A percentile compares a stretch with the other conserved stretches of the same genome.
Conservation (phyloP, 2,888 invertebrate species). For the Allacma fusca region DNA sequence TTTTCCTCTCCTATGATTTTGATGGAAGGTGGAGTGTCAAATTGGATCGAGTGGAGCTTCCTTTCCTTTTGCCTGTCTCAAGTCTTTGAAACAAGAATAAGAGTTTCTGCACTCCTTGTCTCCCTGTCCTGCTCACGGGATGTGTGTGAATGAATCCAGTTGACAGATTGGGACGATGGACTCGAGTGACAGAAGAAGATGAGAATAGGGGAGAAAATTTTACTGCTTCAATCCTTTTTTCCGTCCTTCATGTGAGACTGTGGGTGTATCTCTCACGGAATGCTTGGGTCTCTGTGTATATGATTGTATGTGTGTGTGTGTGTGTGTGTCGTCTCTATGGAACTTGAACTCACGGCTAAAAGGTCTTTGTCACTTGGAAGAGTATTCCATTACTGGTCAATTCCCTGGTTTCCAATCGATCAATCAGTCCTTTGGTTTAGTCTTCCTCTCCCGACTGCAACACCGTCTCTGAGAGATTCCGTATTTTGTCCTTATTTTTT, state of each 20-base stretch:
- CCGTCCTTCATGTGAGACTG: too few relatives aligned
- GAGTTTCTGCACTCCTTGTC: background rate
- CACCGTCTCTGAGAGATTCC: background rate
- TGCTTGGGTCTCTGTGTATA: background rate
- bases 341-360: constrained; percentile 32
- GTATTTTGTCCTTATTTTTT: constrained; percentile 4
- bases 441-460: background rate
- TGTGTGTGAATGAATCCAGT: constrained; percentile 28
- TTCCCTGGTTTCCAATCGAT: constrained; percentile 61
- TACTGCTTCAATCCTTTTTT: constrained; percentile 38
- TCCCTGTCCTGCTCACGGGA: background rate
- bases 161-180: constrained; percentile 42
- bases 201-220: constrained; percentile 38
- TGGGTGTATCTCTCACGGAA: background rate
- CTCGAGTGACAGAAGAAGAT: constrained; percentile 40
- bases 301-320: background rate
- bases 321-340: constrained; percentile 17
- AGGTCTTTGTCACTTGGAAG: constrained; percentile 49
- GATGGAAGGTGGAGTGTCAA: constrained; percentile 28
- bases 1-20: background rate
- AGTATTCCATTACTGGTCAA: constrained; percentile 58
- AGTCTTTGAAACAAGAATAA: background rate
- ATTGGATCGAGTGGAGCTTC: constrained; percentile 20
- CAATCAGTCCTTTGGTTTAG: constrained; percentile 51
- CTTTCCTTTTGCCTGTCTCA: background rate